Evolutionary conservation across 2,113 vertebrate genomes (phyloP).

Genomic region (Nerophis ophidion): DNA sequence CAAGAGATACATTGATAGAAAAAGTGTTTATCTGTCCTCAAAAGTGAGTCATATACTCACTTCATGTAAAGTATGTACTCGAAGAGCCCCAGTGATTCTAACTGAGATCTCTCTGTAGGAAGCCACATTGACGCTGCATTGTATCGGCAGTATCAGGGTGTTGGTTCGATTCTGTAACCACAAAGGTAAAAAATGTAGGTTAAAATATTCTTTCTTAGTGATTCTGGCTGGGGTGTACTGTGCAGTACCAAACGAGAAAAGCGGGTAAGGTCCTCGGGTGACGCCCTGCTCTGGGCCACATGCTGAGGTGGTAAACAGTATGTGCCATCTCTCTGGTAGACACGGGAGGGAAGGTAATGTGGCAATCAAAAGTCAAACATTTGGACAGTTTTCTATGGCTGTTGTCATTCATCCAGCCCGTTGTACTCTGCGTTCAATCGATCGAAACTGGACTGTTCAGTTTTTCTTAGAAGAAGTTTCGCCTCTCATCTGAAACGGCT

Average conservation of each 20-base stretch:
- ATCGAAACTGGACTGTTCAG: no score
- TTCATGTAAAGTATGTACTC: constrained; percentile 76
- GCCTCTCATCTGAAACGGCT: no score
- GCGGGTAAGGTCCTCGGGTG: constrained; percentile 76
- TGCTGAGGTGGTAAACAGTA: constrained; percentile 62
- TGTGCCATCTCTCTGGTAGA: constrained; percentile 56
- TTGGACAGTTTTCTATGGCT: no score
- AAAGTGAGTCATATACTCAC: constrained; percentile 65
- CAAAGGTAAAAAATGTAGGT: neutral
- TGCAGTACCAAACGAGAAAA: constrained; percentile 76
- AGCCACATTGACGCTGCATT: constrained; percentile 74
- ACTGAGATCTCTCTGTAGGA: constrained; percentile 73
- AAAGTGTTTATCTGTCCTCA: neutral
- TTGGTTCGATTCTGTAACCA: constrained; percentile 82
- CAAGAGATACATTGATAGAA: neutral
- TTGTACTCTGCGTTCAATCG: no score
- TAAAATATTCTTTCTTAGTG: neutral
- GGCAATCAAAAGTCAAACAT: no score
- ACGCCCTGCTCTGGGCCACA: constrained; percentile 55
- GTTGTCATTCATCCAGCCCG: no score
- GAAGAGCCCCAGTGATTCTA: constrained; percentile 73
- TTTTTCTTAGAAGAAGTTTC: no score
- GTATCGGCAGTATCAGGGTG: constrained; percentile 73
- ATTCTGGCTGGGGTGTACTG: constrained; percentile 3
- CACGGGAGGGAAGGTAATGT: neutral